A percentile compares a stretch with the other conserved stretches of the same genome.
Conservation (phyloP, 2,113 vertebrate genomes). For the Gallinago media region DNA sequence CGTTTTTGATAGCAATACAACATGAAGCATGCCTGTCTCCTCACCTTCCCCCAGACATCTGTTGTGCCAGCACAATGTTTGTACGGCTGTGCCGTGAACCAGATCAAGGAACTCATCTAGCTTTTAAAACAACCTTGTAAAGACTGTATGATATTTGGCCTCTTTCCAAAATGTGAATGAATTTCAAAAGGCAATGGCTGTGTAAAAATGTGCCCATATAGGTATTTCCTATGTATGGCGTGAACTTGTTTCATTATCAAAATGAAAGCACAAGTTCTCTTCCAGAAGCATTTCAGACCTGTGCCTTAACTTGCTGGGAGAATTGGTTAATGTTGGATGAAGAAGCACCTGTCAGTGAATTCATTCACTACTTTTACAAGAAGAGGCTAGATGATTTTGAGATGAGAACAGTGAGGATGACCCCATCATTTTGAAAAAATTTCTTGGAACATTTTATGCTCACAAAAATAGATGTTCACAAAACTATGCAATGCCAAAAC, state of each 20-base stretch:
- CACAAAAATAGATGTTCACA: neutral
- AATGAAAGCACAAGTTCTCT: neutral
- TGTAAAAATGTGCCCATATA: neutral
- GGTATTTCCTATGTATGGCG: neutral
- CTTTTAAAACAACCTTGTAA: neutral
- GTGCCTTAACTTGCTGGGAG: neutral
- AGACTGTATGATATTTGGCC: neutral
- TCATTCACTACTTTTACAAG: neutral
- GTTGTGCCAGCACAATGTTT: constrained; percentile 54
- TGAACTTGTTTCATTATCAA: neutral
- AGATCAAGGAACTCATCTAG: neutral
- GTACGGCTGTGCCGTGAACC: neutral
- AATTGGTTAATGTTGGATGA: neutral
- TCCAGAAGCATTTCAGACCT: neutral
- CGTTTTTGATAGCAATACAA: constrained; percentile 23
- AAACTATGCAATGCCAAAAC: neutral
- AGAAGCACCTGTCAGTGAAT: neutral
- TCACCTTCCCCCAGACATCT: constrained; percentile 61
- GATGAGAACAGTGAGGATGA: neutral
- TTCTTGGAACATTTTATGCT: neutral
- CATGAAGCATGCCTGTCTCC: constrained; percentile 22
- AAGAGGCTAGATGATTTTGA: neutral
- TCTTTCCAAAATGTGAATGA: constrained; percentile 26
- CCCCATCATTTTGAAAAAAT: neutral
- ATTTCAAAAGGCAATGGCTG: neutral